phyloP scores from a whole-genome alignment of 2,888 invertebrate species.

The Drosophila antonietae region DNA sequence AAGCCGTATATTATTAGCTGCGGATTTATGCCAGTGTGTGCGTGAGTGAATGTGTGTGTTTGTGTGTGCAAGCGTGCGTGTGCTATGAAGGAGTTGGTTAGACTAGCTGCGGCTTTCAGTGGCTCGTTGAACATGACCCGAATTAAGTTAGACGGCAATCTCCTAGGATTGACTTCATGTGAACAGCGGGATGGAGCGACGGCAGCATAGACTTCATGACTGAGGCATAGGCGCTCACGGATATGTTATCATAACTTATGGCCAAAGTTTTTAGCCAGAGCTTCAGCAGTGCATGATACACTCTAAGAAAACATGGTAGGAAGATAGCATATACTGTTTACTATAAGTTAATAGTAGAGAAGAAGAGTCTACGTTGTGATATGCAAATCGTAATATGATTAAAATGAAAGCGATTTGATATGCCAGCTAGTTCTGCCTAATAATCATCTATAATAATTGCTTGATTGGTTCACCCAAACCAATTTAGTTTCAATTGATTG shows the following conservation, averaged over 20 bases:
- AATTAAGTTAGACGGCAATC: slow-evolving; percentile 78
- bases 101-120: slow-evolving; percentile 43
- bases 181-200: slow-evolving; percentile 8
- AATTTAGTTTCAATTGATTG: neutral
- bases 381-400: neutral
- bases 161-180: slow-evolving; percentile 72
- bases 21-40: slow-evolving; percentile 55
- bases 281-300: slow-evolving; percentile 47
- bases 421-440: neutral
- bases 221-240: slow-evolving; percentile 48
- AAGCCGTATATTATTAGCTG: slow-evolving; percentile 79
- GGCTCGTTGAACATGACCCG: slow-evolving; percentile 69
- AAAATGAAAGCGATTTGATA: neutral
- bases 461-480: neutral
- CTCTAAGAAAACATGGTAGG: slow-evolving; percentile 33
- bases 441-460: neutral
- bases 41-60: slow-evolving; percentile 1
- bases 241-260: slow-evolving; percentile 79
- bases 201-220: slow-evolving; percentile 7
- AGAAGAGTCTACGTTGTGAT: neutral
- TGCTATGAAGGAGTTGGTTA: slow-evolving; percentile 61
- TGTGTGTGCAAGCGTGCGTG: slow-evolving; percentile 10
- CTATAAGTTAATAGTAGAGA: neutral
- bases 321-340: neutral
- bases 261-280: slow-evolving; percentile 61